Base-by-base conservation (phyloP, 2,888 invertebrate species). In the Himalopsyche anomala region DNA sequence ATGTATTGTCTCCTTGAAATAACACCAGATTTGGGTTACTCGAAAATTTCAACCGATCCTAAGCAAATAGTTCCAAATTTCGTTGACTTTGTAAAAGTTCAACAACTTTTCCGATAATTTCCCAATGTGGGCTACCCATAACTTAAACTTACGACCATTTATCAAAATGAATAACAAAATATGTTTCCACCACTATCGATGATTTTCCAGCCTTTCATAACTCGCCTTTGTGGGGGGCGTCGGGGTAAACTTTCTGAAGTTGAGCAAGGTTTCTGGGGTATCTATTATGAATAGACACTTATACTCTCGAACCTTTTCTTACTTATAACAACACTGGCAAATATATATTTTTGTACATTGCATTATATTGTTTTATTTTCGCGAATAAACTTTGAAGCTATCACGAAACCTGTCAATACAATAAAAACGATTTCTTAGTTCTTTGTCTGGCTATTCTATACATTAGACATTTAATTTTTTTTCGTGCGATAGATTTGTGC, bases 151-250 rank as follows among this genome's bases (percentile, higher is more conserved):
- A 19, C 6, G 15, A 62, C 62, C 62, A 62, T 62, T 62, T 62
- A 62, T 62, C 62, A 62, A 62, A 62, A 62, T 62, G 62, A 62
- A 62, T 62, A 62, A 62, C 62, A 62, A 62, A 62, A 62, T 62
- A 62, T 62, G 62, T 28, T 62, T 62, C 28, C 62, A 19, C 62
- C 62, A 62, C 62, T 28, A 28, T 28, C 62, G 62, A 62, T 62
- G 62, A 62, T 62, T 62, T 28, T 62, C 19, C 62, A 62, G 62
- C 62, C 62, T 62, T 62, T 62, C 62, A 62, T 62, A 62, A 62
- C 62, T 62, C 19, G 62, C 19, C 19, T 19, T 62, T 62, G 62
- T 62, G 4, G 62, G 62, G 19, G 62, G 19, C 62, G 19, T 62
- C 62, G 62, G 62, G 19, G 19, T 62, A 62, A 62, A 62, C 19